A percentile compares a stretch with the other conserved stretches of the same genome.
phyloP scores from a whole-genome alignment of 2,888 invertebrate genomes.

The Clanis bilineata region DNA sequence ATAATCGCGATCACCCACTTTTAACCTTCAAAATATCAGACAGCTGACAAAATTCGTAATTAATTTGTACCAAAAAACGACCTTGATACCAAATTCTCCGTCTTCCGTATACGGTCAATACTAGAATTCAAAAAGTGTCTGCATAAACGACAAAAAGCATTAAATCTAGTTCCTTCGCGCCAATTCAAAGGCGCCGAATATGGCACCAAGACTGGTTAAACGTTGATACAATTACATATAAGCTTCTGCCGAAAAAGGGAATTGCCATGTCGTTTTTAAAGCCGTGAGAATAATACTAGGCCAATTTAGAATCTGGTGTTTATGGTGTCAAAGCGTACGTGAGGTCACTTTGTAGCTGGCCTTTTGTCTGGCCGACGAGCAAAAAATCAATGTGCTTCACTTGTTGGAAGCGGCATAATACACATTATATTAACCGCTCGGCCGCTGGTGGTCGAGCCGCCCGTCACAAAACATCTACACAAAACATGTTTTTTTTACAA shows the following conservation, averaged over 20 bases:
- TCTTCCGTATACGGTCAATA: neutral
- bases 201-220: conserved; percentile 21
- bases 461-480: no score
- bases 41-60: neutral
- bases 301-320: conserved; percentile 25
- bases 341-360: neutral
- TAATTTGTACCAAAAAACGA: neutral
- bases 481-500: no score
- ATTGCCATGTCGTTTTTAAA: conserved; percentile 29
- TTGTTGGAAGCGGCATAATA: no score
- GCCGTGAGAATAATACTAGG: conserved; percentile 34
- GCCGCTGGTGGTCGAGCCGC: no score
- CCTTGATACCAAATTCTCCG: neutral
- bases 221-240: conserved; percentile 39
- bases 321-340: conserved; percentile 16
- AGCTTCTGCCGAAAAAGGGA: conserved; percentile 57
- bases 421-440: no score
- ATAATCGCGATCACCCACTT: neutral
- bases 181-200: conserved; percentile 12
- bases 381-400: conserved; percentile 4
- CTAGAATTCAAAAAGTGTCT: neutral
- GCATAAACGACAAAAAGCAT: neutral
- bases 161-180: neutral
- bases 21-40: neutral
- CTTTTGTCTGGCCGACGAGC: neutral